Evolutionary conservation across 2,113 vertebrate species (phyloP).

Genomic region (Labrus mixtus): DNA sequence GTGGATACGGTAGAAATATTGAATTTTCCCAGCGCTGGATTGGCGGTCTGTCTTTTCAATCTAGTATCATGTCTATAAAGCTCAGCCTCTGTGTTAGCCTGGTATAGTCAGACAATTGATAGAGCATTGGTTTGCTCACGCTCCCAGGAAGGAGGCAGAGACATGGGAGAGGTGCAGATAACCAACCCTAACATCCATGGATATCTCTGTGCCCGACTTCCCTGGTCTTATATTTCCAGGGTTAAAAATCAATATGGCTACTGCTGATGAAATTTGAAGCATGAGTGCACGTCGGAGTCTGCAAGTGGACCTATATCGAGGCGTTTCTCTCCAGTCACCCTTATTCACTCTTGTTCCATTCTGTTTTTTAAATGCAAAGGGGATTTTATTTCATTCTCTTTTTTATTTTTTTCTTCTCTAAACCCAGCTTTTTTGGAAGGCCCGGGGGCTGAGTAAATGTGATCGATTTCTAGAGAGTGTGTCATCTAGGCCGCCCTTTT

Average conservation of each 20-base stretch:
- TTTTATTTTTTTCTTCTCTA: slow-evolving; percentile 55
- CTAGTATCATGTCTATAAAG: slow-evolving; percentile 56
- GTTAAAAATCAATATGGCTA: slow-evolving; percentile 80
- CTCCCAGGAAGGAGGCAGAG: slow-evolving; percentile 54
- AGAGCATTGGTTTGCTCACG: slow-evolving; percentile 62
- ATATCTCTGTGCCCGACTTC: slow-evolving; percentile 61
- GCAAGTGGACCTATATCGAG: slow-evolving; percentile 49
- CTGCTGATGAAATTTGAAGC: slow-evolving; percentile 82
- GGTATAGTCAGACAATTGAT: slow-evolving; percentile 69
- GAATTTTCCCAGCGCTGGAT: slow-evolving; percentile 53
- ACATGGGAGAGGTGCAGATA: slow-evolving; percentile 56
- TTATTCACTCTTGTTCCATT: slow-evolving; percentile 71
- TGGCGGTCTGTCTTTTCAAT: slow-evolving; percentile 64
- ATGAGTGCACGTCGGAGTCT: slow-evolving; percentile 67
- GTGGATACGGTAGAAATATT: slow-evolving; percentile 50
- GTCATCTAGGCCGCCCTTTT: slow-evolving; percentile 79
- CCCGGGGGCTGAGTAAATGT: slow-evolving; percentile 79
- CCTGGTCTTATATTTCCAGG: slow-evolving; percentile 77
- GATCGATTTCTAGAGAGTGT: slow-evolving; percentile 83
- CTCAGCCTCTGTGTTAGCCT: slow-evolving; percentile 56
- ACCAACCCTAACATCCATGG: slow-evolving; percentile 69
- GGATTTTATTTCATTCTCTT: slow-evolving; percentile 79
- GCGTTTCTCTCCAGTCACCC: slow-evolving; percentile 53
- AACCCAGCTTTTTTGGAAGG: slow-evolving; percentile 75
- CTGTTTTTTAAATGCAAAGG: slow-evolving; percentile 79